These are phyloP conservation scores for Amphipoea oculea DNA, from an alignment of 2,888 invertebrate genomes.

Conservation along the genomic window DNA sequence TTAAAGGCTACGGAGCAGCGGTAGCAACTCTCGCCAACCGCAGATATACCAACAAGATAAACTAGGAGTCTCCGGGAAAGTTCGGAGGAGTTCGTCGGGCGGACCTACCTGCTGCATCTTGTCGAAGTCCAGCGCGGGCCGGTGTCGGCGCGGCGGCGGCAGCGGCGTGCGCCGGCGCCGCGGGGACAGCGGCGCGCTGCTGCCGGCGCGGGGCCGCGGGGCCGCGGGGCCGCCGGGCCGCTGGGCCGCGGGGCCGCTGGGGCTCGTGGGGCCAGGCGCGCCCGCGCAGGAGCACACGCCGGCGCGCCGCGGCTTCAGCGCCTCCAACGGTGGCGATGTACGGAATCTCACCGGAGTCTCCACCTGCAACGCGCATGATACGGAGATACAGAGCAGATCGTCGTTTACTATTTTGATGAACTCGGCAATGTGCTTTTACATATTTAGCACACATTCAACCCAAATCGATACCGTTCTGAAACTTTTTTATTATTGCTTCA, in stretches of 20 bases:
- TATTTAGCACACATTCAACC: neutral
- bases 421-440: neutral
- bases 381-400: neutral
- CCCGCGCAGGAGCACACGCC: constrained; percentile 85
- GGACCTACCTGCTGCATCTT: constrained; percentile 97
- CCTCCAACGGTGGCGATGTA: constrained; percentile 97
- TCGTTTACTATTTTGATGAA: neutral
- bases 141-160: constrained; percentile 90
- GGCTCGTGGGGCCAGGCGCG: constrained; percentile 86
- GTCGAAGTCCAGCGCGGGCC: constrained; percentile 98
- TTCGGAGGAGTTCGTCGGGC: neutral
- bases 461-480: neutral
- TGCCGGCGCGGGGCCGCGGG: constrained; percentile 83
- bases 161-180: constrained; percentile 86
- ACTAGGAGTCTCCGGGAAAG: neutral
- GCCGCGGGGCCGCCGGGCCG: constrained; percentile 77
- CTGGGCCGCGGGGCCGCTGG: constrained; percentile 87
- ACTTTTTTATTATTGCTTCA: neutral
- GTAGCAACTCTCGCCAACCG: neutral
- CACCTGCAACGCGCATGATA: constrained; percentile 86
- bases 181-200: constrained; percentile 82
- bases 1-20: too few species aligned
- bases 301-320: constrained; percentile 93
- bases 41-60: neutral
- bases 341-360: constrained; percentile 96